A percentile compares a stretch with the other conserved stretches of the same genome.
These are phyloP conservation scores for Meleagris gallopavo DNA, from an alignment of 2,113 vertebrate genomes.

Conservation along the genomic window DNA sequence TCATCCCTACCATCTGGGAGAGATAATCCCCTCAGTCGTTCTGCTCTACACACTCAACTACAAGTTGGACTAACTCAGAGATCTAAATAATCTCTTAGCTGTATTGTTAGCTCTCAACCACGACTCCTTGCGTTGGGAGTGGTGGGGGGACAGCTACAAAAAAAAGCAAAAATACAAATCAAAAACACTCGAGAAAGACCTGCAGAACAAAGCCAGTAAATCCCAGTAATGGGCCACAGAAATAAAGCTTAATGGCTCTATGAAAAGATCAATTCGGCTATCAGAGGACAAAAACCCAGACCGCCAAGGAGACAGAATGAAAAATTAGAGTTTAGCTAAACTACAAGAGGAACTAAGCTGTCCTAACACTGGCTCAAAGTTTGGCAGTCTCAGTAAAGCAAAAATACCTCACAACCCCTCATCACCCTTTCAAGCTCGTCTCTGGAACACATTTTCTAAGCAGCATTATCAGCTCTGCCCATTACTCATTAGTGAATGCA, in stretches of 20 bases:
- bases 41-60: background rate
- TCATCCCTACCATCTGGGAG: background rate
- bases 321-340: background rate
- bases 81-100: background rate
- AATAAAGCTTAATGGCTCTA: background rate
- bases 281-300: background rate
- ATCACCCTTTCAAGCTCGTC: slow-evolving; percentile 30
- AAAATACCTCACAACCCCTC: slow-evolving; percentile 8
- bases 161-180: background rate
- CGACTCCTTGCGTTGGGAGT: background rate
- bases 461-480: slow-evolving; percentile 44
- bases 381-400: slow-evolving; percentile 1
- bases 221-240: background rate
- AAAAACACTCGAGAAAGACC: background rate
- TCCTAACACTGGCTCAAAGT: background rate
- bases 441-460: slow-evolving; percentile 42
- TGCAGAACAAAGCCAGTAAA: background rate
- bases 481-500: slow-evolving; percentile 42
- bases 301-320: background rate
- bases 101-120: background rate
- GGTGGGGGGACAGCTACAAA: background rate
- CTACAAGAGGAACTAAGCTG: background rate
- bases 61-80: background rate
- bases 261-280: background rate
- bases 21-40: background rate